Evolutionary conservation across 2,797 vertebrate genomes (phyloP).

Genomic region (Onychomys torridus): DNA sequence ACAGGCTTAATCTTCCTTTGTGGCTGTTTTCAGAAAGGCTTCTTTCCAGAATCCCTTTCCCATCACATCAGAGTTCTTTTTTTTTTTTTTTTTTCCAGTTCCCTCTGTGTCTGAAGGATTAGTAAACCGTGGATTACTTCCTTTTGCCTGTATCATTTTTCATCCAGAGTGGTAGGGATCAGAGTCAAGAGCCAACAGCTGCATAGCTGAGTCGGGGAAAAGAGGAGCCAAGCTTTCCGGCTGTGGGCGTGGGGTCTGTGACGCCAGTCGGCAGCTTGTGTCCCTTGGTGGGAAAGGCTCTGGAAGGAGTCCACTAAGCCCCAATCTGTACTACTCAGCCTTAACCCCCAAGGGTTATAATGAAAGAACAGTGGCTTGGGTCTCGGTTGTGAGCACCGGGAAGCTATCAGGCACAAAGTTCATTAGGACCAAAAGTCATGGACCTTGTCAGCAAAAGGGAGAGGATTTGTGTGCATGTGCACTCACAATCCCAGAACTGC

Average conservation of each 20-base stretch:
- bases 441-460: not conserved
- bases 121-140: not conserved
- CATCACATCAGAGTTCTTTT: not conserved
- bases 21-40: not conserved
- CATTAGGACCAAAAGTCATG: not conserved
- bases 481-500: not conserved
- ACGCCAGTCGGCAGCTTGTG: not conserved
- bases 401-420: too few relatives aligned
- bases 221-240: not conserved
- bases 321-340: not conserved
- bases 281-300: not conserved
- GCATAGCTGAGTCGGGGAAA: not conserved
- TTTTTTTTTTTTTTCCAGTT: not conserved
- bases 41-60: not conserved
- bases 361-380: too few relatives aligned
- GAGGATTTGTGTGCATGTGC: not conserved
- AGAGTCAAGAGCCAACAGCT: not conserved
- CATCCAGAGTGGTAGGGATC: not conserved
- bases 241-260: not conserved
- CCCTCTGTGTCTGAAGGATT: not conserved
- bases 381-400: fast-evolving
- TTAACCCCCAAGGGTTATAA: fast-evolving
- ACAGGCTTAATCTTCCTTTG: not conserved
- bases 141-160: not conserved
- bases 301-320: not conserved